phyloP scores from a whole-genome alignment of 2,113 vertebrate genomes.

The Ascaphus truei region DNA sequence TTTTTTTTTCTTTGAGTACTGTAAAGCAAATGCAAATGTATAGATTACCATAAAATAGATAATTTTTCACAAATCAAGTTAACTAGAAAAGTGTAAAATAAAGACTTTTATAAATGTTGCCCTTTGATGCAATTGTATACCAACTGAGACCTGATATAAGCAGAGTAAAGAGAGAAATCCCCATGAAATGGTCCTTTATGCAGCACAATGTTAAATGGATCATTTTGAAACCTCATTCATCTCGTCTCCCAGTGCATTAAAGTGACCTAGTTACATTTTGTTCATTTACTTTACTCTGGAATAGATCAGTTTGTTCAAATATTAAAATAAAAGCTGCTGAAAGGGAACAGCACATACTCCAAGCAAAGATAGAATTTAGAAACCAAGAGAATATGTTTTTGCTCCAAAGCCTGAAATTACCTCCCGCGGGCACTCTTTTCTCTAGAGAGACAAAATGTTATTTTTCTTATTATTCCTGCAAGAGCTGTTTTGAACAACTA shows the following conservation, averaged over 20 bases:
- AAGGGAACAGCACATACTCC: background rate
- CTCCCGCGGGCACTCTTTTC: background rate
- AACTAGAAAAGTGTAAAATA: background rate
- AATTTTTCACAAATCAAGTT: background rate
- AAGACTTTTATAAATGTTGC: background rate
- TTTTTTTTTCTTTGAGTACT: no score
- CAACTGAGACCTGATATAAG: background rate
- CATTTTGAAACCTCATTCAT: constrained; percentile 27
- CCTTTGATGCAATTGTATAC: background rate
- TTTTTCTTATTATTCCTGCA: constrained; percentile 10
- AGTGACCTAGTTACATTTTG: constrained; percentile 21
- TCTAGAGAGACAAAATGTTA: background rate
- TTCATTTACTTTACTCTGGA: constrained; percentile 6
- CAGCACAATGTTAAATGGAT: constrained; percentile 9
- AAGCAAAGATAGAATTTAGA: background rate
- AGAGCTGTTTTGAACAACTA: background rate
- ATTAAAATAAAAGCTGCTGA: constrained; percentile 13
- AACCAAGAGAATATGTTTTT: background rate
- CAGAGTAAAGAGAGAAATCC: background rate
- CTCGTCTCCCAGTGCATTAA: background rate
- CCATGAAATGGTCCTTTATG: constrained; percentile 1
- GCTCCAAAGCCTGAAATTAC: background rate
- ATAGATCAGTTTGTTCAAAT: constrained; percentile 22
- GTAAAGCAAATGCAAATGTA: background rate
- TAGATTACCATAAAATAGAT: background rate